phyloP scores from a whole-genome alignment of 1,140 invertebrate genomes.

The Dreissena polymorpha region DNA sequence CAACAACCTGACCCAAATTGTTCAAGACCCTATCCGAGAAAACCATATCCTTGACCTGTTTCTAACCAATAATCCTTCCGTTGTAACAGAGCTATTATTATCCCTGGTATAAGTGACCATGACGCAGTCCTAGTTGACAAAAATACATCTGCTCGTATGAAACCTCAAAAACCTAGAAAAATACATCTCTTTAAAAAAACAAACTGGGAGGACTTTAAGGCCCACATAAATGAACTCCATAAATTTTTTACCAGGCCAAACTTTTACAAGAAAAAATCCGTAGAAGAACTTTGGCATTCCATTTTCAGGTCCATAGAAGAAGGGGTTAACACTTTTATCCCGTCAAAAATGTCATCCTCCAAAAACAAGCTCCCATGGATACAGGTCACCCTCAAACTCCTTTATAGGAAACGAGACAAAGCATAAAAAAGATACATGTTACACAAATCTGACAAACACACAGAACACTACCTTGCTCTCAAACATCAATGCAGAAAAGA shows the following conservation, averaged over 20 bases:
- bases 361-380: constrained; percentile 28
- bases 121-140: constrained; percentile 7
- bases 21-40: constrained; percentile 9
- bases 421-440: not conserved
- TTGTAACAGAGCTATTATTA: constrained; percentile 14
- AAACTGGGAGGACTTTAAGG: not conserved
- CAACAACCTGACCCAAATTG: constrained; percentile 27
- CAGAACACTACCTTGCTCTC: not conserved
- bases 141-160: constrained; percentile 17
- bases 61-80: constrained; percentile 11
- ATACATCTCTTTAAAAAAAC: constrained; percentile 17
- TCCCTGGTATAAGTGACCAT: constrained; percentile 29
- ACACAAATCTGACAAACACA: not conserved
- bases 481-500: not conserved
- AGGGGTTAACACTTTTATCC: constrained; percentile 16
- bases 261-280: not conserved
- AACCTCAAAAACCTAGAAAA: constrained; percentile 18
- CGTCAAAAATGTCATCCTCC: constrained; percentile 10
- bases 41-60: constrained; percentile 30
- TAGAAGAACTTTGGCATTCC: constrained; percentile 20
- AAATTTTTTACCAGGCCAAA: constrained; percentile 1
- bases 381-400: not conserved
- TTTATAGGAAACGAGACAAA: constrained; percentile 14
- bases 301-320: constrained; percentile 15
- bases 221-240: not conserved